These are phyloP conservation scores for Aphelinus atriplicis DNA, from an alignment of 1,140 invertebrate genomes.

Conservation along the genomic window DNA sequence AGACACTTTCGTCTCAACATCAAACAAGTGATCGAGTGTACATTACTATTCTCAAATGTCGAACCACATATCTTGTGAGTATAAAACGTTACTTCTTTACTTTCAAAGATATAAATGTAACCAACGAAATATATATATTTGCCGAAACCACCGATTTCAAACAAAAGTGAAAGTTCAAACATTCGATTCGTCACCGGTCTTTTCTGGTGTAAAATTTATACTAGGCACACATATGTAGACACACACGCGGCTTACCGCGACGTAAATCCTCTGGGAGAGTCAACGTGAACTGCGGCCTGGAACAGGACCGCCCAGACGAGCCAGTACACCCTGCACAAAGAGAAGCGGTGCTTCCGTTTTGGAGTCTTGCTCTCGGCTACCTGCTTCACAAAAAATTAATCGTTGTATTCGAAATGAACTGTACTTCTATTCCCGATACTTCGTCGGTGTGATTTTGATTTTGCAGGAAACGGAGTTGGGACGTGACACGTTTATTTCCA, in stretches of 20 bases:
- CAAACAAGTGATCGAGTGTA: too few species aligned
- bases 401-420: slow-evolving; percentile 8
- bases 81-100: too few species aligned
- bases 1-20: too few species aligned
- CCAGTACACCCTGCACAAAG: slow-evolving; percentile 97
- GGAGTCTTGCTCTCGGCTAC: not conserved
- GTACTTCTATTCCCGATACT: not conserved
- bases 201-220: too few species aligned
- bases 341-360: slow-evolving; percentile 75
- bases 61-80: too few species aligned
- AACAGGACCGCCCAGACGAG: slow-evolving; percentile 99
- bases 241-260: slow-evolving; percentile 68
- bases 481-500: not conserved
- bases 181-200: too few species aligned
- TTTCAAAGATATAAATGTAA: too few species aligned
- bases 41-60: too few species aligned
- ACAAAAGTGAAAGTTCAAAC: too few species aligned
- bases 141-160: too few species aligned
- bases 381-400: slow-evolving; percentile 18
- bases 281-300: slow-evolving; percentile 95
- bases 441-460: not conserved
- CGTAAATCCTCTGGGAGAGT: slow-evolving; percentile 93
- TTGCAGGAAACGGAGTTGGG: not conserved
- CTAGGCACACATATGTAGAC: not conserved
- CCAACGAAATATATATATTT: too few species aligned